Percentiles rank a stretch among this genome's conserved stretches.
These are phyloP conservation scores for Tetropium fuscum DNA, from an alignment of 2,888 invertebrate genomes.

Conservation along the genomic window DNA sequence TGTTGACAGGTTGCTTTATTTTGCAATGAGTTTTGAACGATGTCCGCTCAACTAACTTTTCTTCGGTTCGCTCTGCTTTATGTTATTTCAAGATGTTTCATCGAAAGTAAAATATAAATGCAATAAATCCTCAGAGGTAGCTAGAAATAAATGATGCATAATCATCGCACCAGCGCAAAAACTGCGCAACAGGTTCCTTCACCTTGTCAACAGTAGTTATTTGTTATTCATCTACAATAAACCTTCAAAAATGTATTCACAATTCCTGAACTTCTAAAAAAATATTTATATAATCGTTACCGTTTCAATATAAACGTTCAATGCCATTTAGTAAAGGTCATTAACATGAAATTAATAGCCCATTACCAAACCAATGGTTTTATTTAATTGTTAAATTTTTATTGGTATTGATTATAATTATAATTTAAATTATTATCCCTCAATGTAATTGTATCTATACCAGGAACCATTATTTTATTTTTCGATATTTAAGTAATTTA, in stretches of 20 bases:
- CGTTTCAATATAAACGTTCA: neutral
- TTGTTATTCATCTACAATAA: constrained; percentile 11
- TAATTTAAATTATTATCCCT: neutral
- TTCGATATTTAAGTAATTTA: neutral
- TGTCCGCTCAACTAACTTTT: neutral
- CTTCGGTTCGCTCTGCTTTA: neutral
- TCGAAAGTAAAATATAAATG: neutral
- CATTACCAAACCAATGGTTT: constrained; percentile 18
- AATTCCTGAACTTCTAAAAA: neutral
- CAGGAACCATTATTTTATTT: neutral
- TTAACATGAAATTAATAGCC: constrained; percentile 17
- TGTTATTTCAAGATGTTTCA: neutral
- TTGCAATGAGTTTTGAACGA: constrained; percentile 32
- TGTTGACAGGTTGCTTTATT: constrained; percentile 41
- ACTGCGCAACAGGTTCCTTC: constrained; percentile 10
- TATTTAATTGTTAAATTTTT: neutral
- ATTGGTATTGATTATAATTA: neutral
- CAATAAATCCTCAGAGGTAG: too few relatives aligned
- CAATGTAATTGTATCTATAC: neutral
- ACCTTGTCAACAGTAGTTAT: constrained; percentile 12
- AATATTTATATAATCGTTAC: neutral
- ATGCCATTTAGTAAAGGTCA: constrained; percentile 11
- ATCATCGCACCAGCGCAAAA: constrained; percentile 16
- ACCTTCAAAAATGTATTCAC: constrained; percentile 8
- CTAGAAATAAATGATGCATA: constrained; percentile 10